Conservation (phyloP, 2,888 invertebrate genomes). For the Cataglyphis cursor region DNA sequence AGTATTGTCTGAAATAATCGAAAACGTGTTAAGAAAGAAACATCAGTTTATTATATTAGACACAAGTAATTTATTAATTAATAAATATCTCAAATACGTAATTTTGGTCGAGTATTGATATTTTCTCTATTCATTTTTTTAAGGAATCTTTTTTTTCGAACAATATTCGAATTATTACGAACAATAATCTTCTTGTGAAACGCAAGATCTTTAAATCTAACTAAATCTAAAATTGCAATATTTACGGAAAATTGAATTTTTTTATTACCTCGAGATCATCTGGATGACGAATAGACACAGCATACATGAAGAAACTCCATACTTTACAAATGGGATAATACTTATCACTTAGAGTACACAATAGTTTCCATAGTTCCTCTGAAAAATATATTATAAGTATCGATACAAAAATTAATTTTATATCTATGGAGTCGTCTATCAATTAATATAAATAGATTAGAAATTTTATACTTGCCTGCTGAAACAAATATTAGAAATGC, state of each 20-base stretch:
- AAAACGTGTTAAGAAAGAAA: neutral
- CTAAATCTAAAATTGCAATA: neutral
- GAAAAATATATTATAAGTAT: neutral
- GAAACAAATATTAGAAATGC: neutral
- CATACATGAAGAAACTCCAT: fast-evolving
- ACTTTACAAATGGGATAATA: neutral
- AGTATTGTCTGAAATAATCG: slow-evolving; percentile 79
- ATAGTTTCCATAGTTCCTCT: neutral
- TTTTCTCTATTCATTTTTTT: neutral
- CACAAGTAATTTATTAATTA: neutral
- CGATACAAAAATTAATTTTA: neutral
- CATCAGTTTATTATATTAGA: neutral
- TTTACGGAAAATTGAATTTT: neutral
- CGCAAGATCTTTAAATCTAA: neutral
- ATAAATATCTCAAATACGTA: too few relatives aligned
- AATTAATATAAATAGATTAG: too few relatives aligned
- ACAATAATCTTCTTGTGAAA: neutral
- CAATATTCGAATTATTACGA: too few relatives aligned
- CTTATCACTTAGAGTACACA: fast-evolving
- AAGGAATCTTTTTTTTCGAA: neutral
- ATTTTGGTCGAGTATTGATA: neutral
- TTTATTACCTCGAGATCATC: slow-evolving; percentile 16
- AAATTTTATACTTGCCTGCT: too few relatives aligned
- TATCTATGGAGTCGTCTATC: neutral
- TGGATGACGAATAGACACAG: neutral